Evolutionary conservation across 2,113 vertebrate species (phyloP), one percentile per base, ranked within the genome.

Genomic region (Heliornis fulica): DNA sequence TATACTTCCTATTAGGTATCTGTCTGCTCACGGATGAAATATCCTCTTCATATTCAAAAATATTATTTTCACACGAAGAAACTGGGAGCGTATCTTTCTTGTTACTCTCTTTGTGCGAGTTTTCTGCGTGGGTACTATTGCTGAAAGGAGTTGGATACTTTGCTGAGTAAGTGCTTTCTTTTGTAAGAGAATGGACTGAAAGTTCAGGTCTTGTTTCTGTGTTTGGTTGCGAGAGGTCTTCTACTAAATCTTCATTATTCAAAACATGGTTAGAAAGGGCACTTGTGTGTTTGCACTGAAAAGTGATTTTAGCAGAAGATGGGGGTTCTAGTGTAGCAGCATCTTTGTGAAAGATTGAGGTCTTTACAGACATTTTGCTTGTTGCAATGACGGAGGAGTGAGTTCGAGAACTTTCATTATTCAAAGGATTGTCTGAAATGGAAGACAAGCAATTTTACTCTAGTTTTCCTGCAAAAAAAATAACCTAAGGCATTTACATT

Each of bases 201-300:
- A 98, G 98, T 96, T 98, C 99, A 96, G 99, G 96, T 97, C 97
- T 97, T 84, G 97, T 97, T 94, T 99, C 98, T 94, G 97, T 94
- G 84, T 98, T 98, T 92, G 98, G 98, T 70, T 98, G 97, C 65
- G 99, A 98, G 97, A 98, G 98, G 88, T 98, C 98, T 96, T 99
- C 99, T 50, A 97, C 97, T 65, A 98, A 97, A 94, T 98, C 98
- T 94, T 99, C 98, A 25, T 97, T 98, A 93, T 98, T 98, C 95
- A 99, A 97, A 96, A 98, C 96, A 50, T 98, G 98, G 79, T 98
- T 98, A 94, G 98, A 98, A 98, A 99, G 98, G 97, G 98, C 98
- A 98, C 99, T 99, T 83, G 98, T 98, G 98, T 99, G 99, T 97
- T 99, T 98, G 98, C 98, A 99, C 93, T 98, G 99, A 86, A 99